Base-by-base conservation (phyloP, 2,797 vertebrate species). In the Bradypodion pumilum region DNA sequence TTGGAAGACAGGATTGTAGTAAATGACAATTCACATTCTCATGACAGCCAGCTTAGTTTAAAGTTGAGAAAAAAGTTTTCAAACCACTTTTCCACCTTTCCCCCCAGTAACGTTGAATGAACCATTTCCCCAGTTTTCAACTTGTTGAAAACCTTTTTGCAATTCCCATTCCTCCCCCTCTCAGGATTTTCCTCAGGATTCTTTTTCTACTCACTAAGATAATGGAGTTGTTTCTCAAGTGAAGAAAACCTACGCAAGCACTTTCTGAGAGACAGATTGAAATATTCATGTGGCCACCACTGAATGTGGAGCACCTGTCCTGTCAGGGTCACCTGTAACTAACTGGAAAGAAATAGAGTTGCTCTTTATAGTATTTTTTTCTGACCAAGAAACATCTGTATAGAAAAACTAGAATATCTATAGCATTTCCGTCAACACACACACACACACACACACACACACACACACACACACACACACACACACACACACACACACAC, bases 21-120 rank as follows among this genome's bases (percentile, higher is more conserved):
- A 0, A 88, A 37, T 82, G 82, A 86, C 87, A 91, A 66, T 1
- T 7, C 2, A 0, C 60, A n/a, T 32, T n/a, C 37, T 75, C 6
- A 0, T 35, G 56, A 74, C 74, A 72, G 65, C 74, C 0, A 0
- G 86, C 77, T 56, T 0, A 79, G 73, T 86, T 72, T 0, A 0
- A 70, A 7, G 75, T 44, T 7, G 27, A 62, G 46, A 52, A 84
- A 62, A 19, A 23, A 56, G 15, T 56, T 56, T 56, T 56, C 52
- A 19, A 56, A 56, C 13, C 52, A 56, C 21, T 16, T 56, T 16
- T 21, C 52, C 5, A 56, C 52, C 21, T 56, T 56, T 5, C 49
- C 13, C 13, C 6, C 46, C 2, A 49, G 46, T 56, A 21, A 56
- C 21, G 19, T 56, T 16, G 52, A 56, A 21, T 56, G 52, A 56